Evolutionary conservation across 2,888 invertebrate species (phyloP).

Genomic region (Caenorhabditis sp.): DNA sequence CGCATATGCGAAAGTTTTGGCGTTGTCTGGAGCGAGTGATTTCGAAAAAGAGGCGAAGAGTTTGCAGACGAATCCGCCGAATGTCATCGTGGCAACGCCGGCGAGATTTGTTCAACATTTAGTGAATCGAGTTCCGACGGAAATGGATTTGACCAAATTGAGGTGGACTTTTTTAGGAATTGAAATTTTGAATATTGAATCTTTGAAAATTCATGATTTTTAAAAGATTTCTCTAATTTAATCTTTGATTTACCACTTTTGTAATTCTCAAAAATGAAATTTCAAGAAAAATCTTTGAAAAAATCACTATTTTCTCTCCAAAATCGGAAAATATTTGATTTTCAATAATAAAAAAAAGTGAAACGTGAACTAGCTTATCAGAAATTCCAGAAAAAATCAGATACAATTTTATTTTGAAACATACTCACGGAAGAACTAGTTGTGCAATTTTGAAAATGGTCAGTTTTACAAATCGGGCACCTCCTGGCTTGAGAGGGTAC

Average conservation of each 20-base stretch:
- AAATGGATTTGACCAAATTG: slow-evolving; percentile 77
- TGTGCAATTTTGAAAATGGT: not conserved
- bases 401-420: too few species aligned
- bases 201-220: not conserved
- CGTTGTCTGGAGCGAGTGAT: slow-evolving; percentile 29
- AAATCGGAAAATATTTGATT: too few species aligned
- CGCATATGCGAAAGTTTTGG: slow-evolving; percentile 12
- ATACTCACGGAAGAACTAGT: slow-evolving; percentile 6
- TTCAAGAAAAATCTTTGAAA: too few species aligned
- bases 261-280: too few species aligned
- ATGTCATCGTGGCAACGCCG: slow-evolving; percentile 90
- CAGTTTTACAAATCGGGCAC: slow-evolving; percentile 2
- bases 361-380: too few species aligned
- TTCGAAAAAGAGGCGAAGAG: slow-evolving; percentile 30
- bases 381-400: too few species aligned
- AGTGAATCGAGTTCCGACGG: slow-evolving; percentile 76
- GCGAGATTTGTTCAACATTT: slow-evolving; percentile 91
- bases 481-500: too few species aligned
- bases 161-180: slow-evolving; percentile 29
- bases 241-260: too few species aligned
- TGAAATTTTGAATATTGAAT: too few species aligned
- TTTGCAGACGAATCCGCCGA: slow-evolving; percentile 71
- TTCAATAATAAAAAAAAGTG: too few species aligned
- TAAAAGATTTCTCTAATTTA: not conserved
- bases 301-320: too few species aligned